Evolutionary conservation across 2,888 invertebrate species (phyloP).

Genomic region (Nipponacmea schrenckii): DNA sequence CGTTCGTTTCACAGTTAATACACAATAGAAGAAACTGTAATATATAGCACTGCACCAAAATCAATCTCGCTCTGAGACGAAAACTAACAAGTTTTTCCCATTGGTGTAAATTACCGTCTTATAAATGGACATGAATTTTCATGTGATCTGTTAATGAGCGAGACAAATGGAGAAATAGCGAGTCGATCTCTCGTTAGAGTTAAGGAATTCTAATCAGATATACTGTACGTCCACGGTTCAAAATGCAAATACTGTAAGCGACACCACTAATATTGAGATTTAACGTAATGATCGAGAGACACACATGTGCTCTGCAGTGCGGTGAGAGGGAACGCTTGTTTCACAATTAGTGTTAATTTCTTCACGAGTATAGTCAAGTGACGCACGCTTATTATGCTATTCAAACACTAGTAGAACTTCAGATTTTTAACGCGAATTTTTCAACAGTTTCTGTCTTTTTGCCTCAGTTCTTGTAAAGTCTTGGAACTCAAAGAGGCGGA

Average conservation of each 20-base stretch:
- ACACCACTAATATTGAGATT: not conserved
- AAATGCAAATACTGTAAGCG: conserved; percentile 12
- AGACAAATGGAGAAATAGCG: conserved; percentile 11
- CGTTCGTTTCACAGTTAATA: no score
- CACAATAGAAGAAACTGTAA: no score
- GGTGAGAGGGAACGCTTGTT: conserved; percentile 15
- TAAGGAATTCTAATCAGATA: conserved; percentile 5
- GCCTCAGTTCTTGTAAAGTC: not conserved
- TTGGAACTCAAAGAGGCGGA: conserved; percentile 8
- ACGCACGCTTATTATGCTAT: conserved; percentile 6
- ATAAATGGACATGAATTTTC: conserved; percentile 16
- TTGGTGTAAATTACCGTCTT: conserved; percentile 6
- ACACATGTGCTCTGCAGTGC: conserved; percentile 7
- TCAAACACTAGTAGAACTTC: conserved; percentile 7
- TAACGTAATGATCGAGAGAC: conserved; percentile 1
- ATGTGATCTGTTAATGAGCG: conserved; percentile 10
- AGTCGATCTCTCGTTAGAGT: not conserved
- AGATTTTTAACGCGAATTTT: not conserved
- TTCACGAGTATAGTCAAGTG: conserved; percentile 10
- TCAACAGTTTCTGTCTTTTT: not conserved
- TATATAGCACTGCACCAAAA: no score
- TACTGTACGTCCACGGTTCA: not conserved
- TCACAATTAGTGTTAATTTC: conserved; percentile 17
- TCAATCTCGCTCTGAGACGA: no score
- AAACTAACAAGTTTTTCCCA: not conserved